Conservation (phyloP, 2,797 vertebrate species). For the Discoglossus pictus region DNA sequence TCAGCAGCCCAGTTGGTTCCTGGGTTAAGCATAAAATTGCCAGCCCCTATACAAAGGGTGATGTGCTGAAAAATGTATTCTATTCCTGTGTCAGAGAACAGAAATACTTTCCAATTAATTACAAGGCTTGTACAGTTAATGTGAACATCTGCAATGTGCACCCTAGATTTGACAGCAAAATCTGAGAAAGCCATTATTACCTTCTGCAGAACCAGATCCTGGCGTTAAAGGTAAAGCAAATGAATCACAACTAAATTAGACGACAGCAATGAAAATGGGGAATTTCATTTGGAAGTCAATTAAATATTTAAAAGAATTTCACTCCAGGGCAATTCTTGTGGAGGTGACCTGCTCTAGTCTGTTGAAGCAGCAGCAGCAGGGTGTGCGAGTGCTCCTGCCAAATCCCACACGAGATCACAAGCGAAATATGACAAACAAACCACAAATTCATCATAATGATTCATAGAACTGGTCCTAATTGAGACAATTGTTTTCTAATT, state of each 20-base stretch:
- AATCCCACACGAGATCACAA: slow-evolving; percentile 8
- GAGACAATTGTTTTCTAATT: background rate
- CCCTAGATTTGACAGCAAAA: too few species aligned
- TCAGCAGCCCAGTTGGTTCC: too few species aligned
- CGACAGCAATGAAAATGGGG: slow-evolving; percentile 1
- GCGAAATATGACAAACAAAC: slow-evolving; percentile 8
- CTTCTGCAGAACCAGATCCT: too few species aligned
- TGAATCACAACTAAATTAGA: background rate
- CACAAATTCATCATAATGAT: background rate
- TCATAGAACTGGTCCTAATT: background rate
- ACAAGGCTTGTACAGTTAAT: too few species aligned
- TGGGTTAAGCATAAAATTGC: too few species aligned
- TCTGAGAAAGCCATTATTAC: too few species aligned
- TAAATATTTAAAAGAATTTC: slow-evolving; percentile 23
- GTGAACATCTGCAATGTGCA: too few species aligned
- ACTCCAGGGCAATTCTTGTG: slow-evolving; percentile 21
- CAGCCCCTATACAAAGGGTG: too few species aligned
- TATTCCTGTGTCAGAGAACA: too few species aligned
- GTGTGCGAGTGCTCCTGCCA: background rate
- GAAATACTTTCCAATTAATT: too few species aligned
- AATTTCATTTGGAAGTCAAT: slow-evolving; percentile 10
- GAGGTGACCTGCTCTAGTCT: slow-evolving; percentile 16
- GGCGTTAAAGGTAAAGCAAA: background rate
- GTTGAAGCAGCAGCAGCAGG: background rate
- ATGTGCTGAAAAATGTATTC: too few species aligned